A percentile compares a stretch with the other conserved stretches of the same genome.
Conservation (phyloP, 2,888 invertebrate genomes). For the Lasioglossum figueresi region DNA sequence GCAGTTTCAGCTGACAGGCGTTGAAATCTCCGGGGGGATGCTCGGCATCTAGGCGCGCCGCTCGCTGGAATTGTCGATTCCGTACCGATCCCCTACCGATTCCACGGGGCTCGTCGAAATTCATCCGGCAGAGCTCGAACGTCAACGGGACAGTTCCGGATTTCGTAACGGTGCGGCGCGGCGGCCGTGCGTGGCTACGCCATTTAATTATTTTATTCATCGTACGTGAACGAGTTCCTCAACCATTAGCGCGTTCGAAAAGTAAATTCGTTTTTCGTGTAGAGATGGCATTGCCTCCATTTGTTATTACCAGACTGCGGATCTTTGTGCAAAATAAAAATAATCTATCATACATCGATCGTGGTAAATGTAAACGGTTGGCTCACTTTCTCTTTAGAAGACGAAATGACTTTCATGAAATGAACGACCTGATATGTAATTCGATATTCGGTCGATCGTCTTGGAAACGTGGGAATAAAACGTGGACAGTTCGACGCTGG, state of each 20-base stretch:
- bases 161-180: constrained; percentile 73
- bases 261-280: too few species aligned
- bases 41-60: not conserved
- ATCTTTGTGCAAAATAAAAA: too few species aligned
- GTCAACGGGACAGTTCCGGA: constrained; percentile 76
- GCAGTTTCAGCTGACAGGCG: not conserved
- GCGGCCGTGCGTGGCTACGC: constrained; percentile 67
- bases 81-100: not conserved
- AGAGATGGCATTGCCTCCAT: too few species aligned
- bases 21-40: not conserved
- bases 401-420: too few species aligned
- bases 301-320: too few species aligned
- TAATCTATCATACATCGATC: too few species aligned
- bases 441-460: constrained; percentile 1
- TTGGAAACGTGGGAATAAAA: not conserved
- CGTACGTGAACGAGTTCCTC: too few species aligned
- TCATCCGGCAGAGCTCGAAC: constrained; percentile 53
- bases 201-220: not conserved
- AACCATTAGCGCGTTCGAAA: too few species aligned
- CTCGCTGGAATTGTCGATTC: constrained; percentile 18
- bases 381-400: too few species aligned
- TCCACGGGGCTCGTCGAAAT: constrained; percentile 53
- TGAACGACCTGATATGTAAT: too few species aligned
- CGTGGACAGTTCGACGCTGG: constrained; percentile 36
- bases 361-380: too few species aligned